phyloP scores from a whole-genome alignment of 2,113 vertebrate species.

The Crotalus tigris region DNA sequence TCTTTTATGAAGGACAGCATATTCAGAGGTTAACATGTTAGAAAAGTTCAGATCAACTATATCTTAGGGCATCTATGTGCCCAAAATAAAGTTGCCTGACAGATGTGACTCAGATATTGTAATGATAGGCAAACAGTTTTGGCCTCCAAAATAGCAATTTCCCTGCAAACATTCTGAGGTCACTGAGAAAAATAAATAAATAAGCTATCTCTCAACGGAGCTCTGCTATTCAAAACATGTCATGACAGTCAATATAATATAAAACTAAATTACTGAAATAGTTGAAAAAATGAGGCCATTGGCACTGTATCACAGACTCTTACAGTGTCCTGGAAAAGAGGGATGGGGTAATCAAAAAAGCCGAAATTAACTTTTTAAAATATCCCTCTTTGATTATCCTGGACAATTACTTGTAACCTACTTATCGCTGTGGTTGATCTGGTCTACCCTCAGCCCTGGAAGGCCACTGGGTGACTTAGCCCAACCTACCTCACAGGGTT shows the following conservation, averaged over 20 bases:
- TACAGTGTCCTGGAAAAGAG: neutral
- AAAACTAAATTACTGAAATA: neutral
- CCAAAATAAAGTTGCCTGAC: neutral
- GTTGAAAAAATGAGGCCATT: neutral
- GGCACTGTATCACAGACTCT: neutral
- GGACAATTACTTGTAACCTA: neutral
- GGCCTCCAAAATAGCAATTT: neutral
- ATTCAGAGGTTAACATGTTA: neutral
- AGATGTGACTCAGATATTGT: neutral
- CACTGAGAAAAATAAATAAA: neutral
- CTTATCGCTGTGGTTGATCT: neutral
- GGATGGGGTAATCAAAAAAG: neutral
- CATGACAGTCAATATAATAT: neutral
- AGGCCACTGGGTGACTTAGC: neutral
- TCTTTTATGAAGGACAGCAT: neutral
- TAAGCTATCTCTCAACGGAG: neutral
- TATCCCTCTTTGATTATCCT: neutral
- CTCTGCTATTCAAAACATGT: accelerated
- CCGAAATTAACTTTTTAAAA: neutral
- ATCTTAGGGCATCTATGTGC: neutral
- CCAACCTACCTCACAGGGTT: neutral
- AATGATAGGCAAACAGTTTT: slow-evolving; percentile 15
- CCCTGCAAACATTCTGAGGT: neutral
- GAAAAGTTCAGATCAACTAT: neutral
- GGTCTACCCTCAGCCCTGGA: neutral